phyloP scores from a whole-genome alignment of 2,888 invertebrate genomes.

The Aphelenchoides bicaudatus region DNA sequence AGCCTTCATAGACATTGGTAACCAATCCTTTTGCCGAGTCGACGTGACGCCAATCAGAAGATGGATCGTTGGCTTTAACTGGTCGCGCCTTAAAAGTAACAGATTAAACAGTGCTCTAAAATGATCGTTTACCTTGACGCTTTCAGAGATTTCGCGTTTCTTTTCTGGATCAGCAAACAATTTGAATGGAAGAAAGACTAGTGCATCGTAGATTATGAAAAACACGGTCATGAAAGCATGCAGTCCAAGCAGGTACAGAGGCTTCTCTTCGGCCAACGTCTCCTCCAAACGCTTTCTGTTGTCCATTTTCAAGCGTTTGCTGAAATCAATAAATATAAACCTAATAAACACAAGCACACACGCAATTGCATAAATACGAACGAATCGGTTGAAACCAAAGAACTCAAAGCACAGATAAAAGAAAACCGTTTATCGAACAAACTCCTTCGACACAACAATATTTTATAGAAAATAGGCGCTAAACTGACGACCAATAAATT shows the following conservation, averaged over 20 bases:
- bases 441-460: conserved; percentile 5
- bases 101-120: not conserved
- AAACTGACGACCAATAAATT: conserved; percentile 1
- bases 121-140: conserved; percentile 41
- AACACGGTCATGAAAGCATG: conserved; percentile 36
- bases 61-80: conserved; percentile 37
- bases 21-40: conserved; percentile 46
- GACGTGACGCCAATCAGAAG: conserved; percentile 55
- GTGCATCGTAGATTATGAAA: conserved; percentile 54
- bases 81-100: conserved; percentile 40
- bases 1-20: conserved; percentile 60
- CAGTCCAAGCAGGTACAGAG: conserved; percentile 29
- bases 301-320: conserved; percentile 26
- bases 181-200: conserved; percentile 56
- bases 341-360: conserved; percentile 15
- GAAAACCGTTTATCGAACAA: not conserved
- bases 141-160: conserved; percentile 44
- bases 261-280: conserved; percentile 28
- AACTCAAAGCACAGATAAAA: too few species aligned
- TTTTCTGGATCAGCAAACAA: conserved; percentile 57
- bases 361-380: conserved; percentile 20
- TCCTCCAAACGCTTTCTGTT: conserved; percentile 27
- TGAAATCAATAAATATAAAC: not conserved
- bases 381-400: too few species aligned
- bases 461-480: conserved; percentile 17